Conservation (phyloP, 2,888 invertebrate species). For the Parnassius glacialis region DNA sequence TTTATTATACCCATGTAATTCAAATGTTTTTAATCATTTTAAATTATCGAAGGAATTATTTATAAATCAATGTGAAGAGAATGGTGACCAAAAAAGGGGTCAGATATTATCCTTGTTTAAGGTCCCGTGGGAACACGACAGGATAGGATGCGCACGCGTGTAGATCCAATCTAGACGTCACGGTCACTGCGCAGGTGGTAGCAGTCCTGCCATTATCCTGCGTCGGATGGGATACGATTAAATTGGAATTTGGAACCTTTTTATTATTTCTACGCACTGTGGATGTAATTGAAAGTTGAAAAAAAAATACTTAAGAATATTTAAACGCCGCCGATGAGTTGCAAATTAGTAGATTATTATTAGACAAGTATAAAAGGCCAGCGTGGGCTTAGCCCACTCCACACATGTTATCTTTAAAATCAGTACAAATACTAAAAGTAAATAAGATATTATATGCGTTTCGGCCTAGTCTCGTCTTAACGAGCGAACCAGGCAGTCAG, state of each 20-base stretch:
- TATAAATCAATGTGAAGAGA: constrained; percentile 4
- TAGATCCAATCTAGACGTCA: constrained; percentile 28
- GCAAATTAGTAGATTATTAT: too few species aligned
- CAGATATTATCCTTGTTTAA: constrained; percentile 22
- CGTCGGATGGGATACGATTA: constrained; percentile 8
- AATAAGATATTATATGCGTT: too few species aligned
- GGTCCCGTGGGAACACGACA: constrained; percentile 28
- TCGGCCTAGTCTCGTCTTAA: too few species aligned
- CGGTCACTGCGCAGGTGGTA: constrained; percentile 13
- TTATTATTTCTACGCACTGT: constrained; percentile 1
- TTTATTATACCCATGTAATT: background rate
- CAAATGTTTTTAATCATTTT: background rate
- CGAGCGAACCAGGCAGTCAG: too few species aligned
- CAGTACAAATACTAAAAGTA: too few species aligned
- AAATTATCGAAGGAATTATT: background rate
- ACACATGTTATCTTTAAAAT: too few species aligned
- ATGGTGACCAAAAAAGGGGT: constrained; percentile 23
- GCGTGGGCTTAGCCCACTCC: too few species aligned
- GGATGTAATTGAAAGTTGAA: background rate
- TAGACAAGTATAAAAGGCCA: too few species aligned
- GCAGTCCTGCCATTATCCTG: constrained; percentile 15
- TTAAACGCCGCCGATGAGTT: too few species aligned
- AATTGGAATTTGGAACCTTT: constrained; percentile 14
- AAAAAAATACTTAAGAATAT: background rate
- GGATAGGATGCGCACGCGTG: constrained; percentile 21